A percentile compares a stretch with the other conserved stretches of the same genome.
Evolutionary conservation across 37 sponge, comb jelly and placozoan genomes (phyloP).

Genomic region (Chondrilla cf. caribensis): DNA sequence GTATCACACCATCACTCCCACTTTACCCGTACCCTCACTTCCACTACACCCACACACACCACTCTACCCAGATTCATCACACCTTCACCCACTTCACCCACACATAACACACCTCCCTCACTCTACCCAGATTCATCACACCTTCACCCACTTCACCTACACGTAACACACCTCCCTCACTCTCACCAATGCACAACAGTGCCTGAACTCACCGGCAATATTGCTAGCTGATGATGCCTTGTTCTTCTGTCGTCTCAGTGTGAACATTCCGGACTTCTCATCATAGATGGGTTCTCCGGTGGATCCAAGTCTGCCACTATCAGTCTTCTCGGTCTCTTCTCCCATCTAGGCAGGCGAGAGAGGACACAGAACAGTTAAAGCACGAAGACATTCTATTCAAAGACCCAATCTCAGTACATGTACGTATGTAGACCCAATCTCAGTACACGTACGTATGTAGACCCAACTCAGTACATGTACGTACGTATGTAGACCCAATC

Average conservation of each 20-base stretch:
- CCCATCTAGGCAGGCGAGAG: constrained; percentile 6
- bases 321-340: neutral
- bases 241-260: constrained; percentile 53
- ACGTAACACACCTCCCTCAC: neutral
- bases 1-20: neutral
- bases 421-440: too few species aligned
- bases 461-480: too few species aligned
- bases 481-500: too few species aligned
- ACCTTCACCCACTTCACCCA: neutral
- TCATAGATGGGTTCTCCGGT: neutral
- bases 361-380: neutral
- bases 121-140: neutral
- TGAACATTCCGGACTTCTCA: constrained; percentile 67
- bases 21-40: neutral
- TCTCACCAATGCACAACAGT: too few species aligned
- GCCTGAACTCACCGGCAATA: neutral
- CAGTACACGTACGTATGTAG: too few species aligned
- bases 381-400: too few species aligned
- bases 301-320: neutral
- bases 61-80: neutral
- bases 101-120: neutral
- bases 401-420: too few species aligned
- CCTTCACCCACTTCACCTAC: neutral
- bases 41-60: neutral
- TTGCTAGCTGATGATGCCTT: neutral